phyloP scores from a whole-genome alignment of 30 jellyfish, hydroid and myxozoan species.

The Turritopsis rubra region DNA sequence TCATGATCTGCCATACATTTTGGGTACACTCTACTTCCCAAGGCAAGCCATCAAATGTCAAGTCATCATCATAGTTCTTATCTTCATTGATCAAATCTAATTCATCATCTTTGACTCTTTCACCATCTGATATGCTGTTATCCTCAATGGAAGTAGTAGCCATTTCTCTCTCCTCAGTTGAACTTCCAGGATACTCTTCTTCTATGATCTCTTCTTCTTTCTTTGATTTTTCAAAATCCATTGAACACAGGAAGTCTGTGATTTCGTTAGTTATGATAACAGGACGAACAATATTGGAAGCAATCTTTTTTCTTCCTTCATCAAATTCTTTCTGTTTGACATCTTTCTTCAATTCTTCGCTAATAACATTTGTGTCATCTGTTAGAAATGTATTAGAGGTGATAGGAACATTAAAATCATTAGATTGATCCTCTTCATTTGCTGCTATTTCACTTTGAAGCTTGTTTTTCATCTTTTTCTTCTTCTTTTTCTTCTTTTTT shows the following conservation, averaged over 20 bases:
- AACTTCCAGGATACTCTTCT: background rate
- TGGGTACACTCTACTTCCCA: constrained; percentile 84
- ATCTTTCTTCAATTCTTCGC: background rate
- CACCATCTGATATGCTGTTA: background rate
- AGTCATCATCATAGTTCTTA: background rate
- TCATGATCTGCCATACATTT: constrained; percentile 52
- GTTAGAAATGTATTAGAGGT: background rate
- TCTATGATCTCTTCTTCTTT: background rate
- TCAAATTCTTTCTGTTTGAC: background rate
- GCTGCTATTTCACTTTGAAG: too few relatives aligned
- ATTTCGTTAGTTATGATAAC: background rate
- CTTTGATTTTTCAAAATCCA: background rate
- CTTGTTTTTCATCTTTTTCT: constrained; percentile 36
- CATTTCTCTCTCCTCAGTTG: background rate
- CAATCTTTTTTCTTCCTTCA: background rate
- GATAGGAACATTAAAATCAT: too few relatives aligned
- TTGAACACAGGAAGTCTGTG: background rate
- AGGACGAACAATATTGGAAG: background rate
- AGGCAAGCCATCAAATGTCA: constrained; percentile 45
- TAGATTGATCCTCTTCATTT: background rate
- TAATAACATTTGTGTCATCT: constrained; percentile 6
- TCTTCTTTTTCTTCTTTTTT: constrained; percentile 44
- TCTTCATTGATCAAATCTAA: constrained; percentile 4
- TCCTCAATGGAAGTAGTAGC: background rate
- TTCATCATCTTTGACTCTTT: constrained; percentile 15